Percentiles rank a stretch among this genome's conserved stretches.
Conservation (phyloP, 2,888 invertebrate genomes). For the Drosophila acutilabella region DNA sequence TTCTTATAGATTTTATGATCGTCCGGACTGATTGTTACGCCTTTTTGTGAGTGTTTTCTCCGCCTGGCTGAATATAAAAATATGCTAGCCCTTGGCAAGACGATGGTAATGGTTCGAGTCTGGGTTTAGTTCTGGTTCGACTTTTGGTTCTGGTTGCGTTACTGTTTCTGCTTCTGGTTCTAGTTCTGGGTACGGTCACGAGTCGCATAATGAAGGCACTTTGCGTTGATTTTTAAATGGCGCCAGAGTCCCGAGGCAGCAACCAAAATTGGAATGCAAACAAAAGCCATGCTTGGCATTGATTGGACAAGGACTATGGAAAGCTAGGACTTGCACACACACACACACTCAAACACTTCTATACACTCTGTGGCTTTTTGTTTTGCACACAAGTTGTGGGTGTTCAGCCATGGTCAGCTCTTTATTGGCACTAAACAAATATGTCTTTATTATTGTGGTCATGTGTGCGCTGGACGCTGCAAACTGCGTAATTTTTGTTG, state of each 20-base stretch:
- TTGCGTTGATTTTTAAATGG: slow-evolving; percentile 79
- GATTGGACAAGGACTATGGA: slow-evolving; percentile 59
- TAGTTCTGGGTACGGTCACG: slow-evolving; percentile 34
- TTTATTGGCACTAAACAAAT: slow-evolving; percentile 60
- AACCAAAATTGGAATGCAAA: slow-evolving; percentile 63
- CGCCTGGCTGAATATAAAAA: slow-evolving; percentile 51
- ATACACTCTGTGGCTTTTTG: slow-evolving; percentile 37
- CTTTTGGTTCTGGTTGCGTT: slow-evolving; percentile 5
- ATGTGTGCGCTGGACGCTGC: slow-evolving; percentile 36
- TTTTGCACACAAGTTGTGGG: slow-evolving; percentile 60
- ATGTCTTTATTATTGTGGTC: slow-evolving; percentile 57
- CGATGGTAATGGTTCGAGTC: not conserved
- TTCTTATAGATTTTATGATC: slow-evolving; percentile 62
- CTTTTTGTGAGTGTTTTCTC: slow-evolving; percentile 54
- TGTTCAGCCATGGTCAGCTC: slow-evolving; percentile 35
- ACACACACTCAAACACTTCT: slow-evolving; percentile 14
- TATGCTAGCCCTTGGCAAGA: slow-evolving; percentile 60
- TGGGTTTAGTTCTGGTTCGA: not conserved
- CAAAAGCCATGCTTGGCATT: slow-evolving; percentile 65
- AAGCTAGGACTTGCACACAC: not conserved
- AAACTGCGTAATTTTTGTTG: slow-evolving; percentile 53
- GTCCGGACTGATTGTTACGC: slow-evolving; percentile 65
- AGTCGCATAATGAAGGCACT: slow-evolving; percentile 75
- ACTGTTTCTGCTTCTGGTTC: not conserved
- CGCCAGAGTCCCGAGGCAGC: slow-evolving; percentile 38